Conservation (phyloP, 2,113 vertebrate species). For the Oryzias melastigma region DNA sequence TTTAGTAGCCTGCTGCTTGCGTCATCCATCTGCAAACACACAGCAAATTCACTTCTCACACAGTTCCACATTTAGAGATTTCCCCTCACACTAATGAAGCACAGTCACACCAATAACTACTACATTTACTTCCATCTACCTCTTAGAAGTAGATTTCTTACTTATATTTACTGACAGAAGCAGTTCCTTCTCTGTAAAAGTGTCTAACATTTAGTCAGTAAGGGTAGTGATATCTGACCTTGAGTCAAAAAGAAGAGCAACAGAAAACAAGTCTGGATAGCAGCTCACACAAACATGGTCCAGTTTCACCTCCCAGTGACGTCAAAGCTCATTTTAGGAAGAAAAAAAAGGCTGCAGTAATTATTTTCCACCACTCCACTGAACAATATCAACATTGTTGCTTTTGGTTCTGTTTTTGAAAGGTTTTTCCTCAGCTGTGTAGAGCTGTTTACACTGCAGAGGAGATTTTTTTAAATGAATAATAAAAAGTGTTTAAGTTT, state of each 20-base stretch:
- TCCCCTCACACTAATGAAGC: constrained; percentile 1
- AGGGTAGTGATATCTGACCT: neutral
- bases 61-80: constrained; percentile 13
- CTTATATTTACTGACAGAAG: too few species aligned
- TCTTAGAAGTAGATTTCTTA: neutral
- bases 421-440: constrained; percentile 5
- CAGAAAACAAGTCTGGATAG: constrained; percentile 13
- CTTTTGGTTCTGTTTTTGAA: neutral
- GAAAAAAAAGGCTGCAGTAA: constrained; percentile 34
- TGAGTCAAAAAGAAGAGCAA: constrained; percentile 3
- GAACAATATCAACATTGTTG: neutral
- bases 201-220: neutral
- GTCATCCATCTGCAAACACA: constrained; percentile 47
- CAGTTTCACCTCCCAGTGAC: constrained; percentile 42
- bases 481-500: constrained; percentile 40
- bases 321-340: constrained; percentile 53
- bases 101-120: neutral
- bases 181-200: neutral
- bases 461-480: constrained; percentile 44
- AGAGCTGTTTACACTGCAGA: constrained; percentile 1
- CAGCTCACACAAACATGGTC: constrained; percentile 40
- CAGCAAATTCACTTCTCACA: constrained; percentile 37
- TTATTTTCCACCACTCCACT: neutral
- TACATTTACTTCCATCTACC: neutral
- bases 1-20: constrained; percentile 38